Evolutionary conservation across 2,113 vertebrate genomes (phyloP), one percentile per base, ranked within the genome.

Genomic region (Phyllopteryx taeniolatus): DNA sequence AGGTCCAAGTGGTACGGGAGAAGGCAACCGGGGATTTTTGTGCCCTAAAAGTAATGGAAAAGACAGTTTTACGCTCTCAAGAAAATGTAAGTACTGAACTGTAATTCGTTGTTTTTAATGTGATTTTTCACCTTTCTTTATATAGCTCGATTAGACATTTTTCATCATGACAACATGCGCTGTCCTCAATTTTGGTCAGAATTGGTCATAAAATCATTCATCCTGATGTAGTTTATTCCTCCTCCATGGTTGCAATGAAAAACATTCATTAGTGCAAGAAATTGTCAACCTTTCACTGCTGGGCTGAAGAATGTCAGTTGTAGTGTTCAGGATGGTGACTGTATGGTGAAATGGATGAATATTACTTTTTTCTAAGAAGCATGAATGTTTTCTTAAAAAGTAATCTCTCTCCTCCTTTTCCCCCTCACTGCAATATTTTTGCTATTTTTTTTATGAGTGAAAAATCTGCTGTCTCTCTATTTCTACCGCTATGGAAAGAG

Each of bases 11-110:
- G 56, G 96, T 97, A 14, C 92, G 91, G 69, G 98, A 99, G 88
- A 96, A 91, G 77, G 86, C 90, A 2, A 96, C 95, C 0, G 96
- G 96, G 39, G 94, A 98, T 47, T 86, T 98, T 46, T 99, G 94
- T 77, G 98, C 97, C 43, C 95, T 99, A 92, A 99, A 99, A 89
- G 90, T 96, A 83, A 98, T 96, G 95, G 94, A 93, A 76, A 99
- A 99, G 87, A 82, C 84, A 61, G 81, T 90, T 63, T 84, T 99
- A 83, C 69, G 93, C 74, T 83, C 87, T 0, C 91, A 94, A 82
- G 93, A 96, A 74, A 93, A 96, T 7, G 97, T 99, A 94, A 91
- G 85, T 66, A 57, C 8, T 64, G 8, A 1, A 68, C 33, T 11
- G 9, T 9, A 22, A n/a, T n/a, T 42, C 10, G n/a, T 42, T 39